phyloP scores from a whole-genome alignment of 2,797 vertebrate genomes.

The Xerus rutilus region DNA sequence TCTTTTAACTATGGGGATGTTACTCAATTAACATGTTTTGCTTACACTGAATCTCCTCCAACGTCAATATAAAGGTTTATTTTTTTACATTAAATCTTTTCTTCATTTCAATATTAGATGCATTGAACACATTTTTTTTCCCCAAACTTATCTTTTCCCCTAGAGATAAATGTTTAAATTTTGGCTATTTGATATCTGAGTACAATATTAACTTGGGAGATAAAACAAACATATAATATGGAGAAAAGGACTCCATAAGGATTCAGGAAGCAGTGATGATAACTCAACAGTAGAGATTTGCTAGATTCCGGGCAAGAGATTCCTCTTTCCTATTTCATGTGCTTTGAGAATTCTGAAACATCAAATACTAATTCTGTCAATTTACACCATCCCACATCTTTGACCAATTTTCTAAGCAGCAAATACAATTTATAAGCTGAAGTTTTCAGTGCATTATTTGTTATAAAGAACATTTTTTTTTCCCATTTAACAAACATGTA shows the following conservation, averaged over 20 bases:
- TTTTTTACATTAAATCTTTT: constrained; percentile 40
- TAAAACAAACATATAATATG: constrained; percentile 60
- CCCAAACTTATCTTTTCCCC: neutral
- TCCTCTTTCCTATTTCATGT: constrained; percentile 29
- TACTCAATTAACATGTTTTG: constrained; percentile 50
- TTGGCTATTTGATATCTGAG: constrained; percentile 24
- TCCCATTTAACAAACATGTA: constrained; percentile 19
- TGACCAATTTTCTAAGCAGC: constrained; percentile 25
- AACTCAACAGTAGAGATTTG: constrained; percentile 21
- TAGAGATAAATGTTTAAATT: constrained; percentile 58
- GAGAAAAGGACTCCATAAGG: constrained; percentile 14
- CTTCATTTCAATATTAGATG: constrained; percentile 47
- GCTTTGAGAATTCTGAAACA: constrained; percentile 52
- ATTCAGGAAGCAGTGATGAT: constrained; percentile 55
- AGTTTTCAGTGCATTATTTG: constrained; percentile 56
- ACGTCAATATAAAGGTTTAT: constrained; percentile 31
- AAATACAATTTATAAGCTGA: constrained; percentile 9
- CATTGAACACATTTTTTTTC: constrained; percentile 36
- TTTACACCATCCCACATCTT: constrained; percentile 41
- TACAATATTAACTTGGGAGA: constrained; percentile 55
- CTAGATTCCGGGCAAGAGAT: constrained; percentile 4
- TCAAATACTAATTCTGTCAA: constrained; percentile 56
- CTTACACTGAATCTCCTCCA: constrained; percentile 64
- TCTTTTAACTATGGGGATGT: constrained; percentile 17
- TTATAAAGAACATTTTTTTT: neutral